Evolutionary conservation across 1,140 invertebrate species (phyloP).

Genomic region (Mamestra configurata): DNA sequence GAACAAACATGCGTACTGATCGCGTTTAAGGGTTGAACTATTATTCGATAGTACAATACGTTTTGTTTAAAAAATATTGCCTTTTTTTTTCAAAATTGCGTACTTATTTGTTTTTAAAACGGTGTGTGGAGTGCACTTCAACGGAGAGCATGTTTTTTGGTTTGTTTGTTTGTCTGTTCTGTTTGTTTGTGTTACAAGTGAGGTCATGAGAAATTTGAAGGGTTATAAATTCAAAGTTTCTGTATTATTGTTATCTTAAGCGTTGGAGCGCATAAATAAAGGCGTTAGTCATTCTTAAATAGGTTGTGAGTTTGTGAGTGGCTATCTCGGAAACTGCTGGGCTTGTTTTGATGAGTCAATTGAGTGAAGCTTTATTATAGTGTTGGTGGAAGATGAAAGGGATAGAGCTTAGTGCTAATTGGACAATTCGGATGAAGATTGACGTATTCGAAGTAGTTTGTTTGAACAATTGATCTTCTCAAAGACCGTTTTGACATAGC

Average conservation of each 20-base stretch:
- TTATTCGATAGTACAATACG: constrained; percentile 51
- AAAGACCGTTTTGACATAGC: no score
- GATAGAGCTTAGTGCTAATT: neutral
- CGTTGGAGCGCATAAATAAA: constrained; percentile 29
- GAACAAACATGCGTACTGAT: constrained; percentile 61
- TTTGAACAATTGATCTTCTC: neutral
- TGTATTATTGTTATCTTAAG: constrained; percentile 43
- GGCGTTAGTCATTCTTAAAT: constrained; percentile 44
- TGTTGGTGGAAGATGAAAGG: constrained; percentile 12
- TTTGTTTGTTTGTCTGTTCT: constrained; percentile 72
- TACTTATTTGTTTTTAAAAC: constrained; percentile 79
- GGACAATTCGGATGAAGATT: neutral
- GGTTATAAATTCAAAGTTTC: constrained; percentile 64
- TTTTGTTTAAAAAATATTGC: constrained; percentile 66
- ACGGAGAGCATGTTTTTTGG: constrained; percentile 66
- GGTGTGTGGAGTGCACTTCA: constrained; percentile 75
- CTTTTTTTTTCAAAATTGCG: constrained; percentile 58
- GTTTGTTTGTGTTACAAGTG: constrained; percentile 57
- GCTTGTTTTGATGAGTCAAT: constrained; percentile 27
- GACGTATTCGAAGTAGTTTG: neutral
- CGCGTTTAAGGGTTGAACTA: constrained; percentile 47
- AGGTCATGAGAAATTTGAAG: constrained; percentile 64
- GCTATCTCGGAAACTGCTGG: constrained; percentile 25
- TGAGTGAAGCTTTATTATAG: constrained; percentile 3
- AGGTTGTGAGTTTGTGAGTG: constrained; percentile 21